Evolutionary conservation across 2,797 vertebrate species (phyloP).

Genomic region (Characodon lateralis): DNA sequence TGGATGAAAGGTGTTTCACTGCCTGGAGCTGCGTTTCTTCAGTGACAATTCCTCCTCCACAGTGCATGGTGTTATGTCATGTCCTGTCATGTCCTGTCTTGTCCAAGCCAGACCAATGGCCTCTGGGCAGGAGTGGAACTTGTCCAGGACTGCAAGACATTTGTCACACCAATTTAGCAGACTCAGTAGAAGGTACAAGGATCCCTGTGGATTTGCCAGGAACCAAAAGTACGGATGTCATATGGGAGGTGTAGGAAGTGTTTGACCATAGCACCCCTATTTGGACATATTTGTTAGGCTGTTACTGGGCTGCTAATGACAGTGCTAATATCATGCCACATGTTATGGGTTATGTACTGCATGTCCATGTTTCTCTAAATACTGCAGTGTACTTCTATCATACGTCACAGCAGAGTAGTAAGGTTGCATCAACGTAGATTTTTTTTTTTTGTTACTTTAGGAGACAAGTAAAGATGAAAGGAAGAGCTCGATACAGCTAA

Average conservation of each 20-base stretch:
- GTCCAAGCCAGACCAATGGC: constrained; percentile 52
- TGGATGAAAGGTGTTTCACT: constrained; percentile 50
- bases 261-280: constrained; percentile 73
- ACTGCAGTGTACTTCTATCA: constrained; percentile 21
- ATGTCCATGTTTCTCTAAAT: constrained; percentile 9
- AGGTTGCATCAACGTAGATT: constrained; percentile 15
- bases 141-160: constrained; percentile 60
- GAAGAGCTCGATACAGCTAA: not conserved
- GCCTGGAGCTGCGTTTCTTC: constrained; percentile 43
- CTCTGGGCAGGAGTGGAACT: constrained; percentile 55
- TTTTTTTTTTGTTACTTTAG: constrained; percentile 6
- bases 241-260: constrained; percentile 66
- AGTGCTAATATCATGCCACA: constrained; percentile 68
- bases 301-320: constrained; percentile 64
- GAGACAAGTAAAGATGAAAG: constrained; percentile 7
- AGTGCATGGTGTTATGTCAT: constrained; percentile 67
- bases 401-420: constrained; percentile 29
- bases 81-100: constrained; percentile 66
- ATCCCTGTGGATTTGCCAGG: constrained; percentile 44
- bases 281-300: constrained; percentile 63
- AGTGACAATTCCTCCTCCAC: constrained; percentile 62
- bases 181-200: constrained; percentile 78
- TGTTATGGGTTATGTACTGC: constrained; percentile 53
- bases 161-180: constrained; percentile 75
- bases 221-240: constrained; percentile 58